Conservation (phyloP, 2,113 vertebrate species). For the Pterophyllum scalare region DNA sequence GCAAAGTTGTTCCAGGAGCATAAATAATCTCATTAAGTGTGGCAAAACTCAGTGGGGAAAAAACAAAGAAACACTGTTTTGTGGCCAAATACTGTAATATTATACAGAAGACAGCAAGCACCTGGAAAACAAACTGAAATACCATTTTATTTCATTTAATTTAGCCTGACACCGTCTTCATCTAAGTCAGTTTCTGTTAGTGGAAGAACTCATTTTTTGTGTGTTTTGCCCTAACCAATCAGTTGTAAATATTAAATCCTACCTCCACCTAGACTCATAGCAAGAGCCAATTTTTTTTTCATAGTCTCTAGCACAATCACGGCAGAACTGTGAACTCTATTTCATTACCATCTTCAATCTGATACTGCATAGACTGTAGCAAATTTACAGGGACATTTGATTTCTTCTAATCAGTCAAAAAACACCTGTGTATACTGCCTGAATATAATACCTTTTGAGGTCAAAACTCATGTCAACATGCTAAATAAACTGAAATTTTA, state of each 20-base stretch:
- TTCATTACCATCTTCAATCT: neutral
- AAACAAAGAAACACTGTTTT: neutral
- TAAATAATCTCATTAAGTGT: conserved; percentile 57
- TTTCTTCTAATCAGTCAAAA: neutral
- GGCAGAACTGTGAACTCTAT: neutral
- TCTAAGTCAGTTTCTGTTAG: neutral
- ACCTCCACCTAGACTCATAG: neutral
- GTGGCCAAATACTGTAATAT: neutral
- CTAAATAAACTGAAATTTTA: neutral
- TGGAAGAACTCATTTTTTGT: neutral
- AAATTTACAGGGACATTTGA: neutral
- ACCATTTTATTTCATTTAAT: neutral
- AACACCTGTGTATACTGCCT: neutral
- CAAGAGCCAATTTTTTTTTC: neutral
- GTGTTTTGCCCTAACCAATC: neutral
- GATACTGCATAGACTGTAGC: neutral
- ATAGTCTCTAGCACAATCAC: neutral
- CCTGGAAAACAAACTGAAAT: neutral
- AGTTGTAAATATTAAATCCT: neutral
- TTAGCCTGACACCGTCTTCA: neutral
- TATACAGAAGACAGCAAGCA: neutral
- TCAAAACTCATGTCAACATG: neutral
- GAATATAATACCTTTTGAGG: neutral
- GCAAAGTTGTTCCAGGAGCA: conserved; percentile 40
- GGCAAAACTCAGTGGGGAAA: conserved; percentile 19